Evolutionary conservation across 2,113 vertebrate species (phyloP), one percentile per base, ranked within the genome.

Genomic region (Amia ocellicauda): DNA sequence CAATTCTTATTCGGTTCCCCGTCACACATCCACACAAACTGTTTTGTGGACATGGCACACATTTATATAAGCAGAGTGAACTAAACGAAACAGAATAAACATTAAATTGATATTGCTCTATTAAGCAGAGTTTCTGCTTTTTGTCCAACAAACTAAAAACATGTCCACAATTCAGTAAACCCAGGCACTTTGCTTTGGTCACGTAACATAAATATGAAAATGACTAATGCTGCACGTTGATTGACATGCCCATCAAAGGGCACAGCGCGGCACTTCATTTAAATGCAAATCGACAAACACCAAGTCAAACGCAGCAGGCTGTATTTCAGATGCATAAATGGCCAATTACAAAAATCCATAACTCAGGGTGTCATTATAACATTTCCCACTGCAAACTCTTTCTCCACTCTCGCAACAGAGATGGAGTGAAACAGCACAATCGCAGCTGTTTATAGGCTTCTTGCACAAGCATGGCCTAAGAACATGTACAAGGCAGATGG

Each of bases 281-380:
- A 49, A 40, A 22, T 22, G 41, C 23, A 56, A 55, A 56, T 63
- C 62, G 7, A 64, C 14, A 55, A 16, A 23, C 7, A 19, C 19
- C 41, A n/a, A 43, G 41, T 56, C 24, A 47, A 47, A 56, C 41
- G 27, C n/a, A 56, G 17, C 62, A 55, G 62, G 24, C 31, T 53
- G 17, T 19, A 13, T 55, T 63, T 63, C 24, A 36, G 17, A 28
- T 7, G 10, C 10, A 56, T 31, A 29, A 56, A 42, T 40, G 22
- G 58, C 16, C 58, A 49, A 40, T 60, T 28, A 28, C 58, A 47
- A 17, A 60, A 60, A 45, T n/a, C 23, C 23, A 26, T 47, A 43
- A 45, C 58, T 31, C 54, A 47, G 41, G 14, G 4, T 60, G 41
- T 47, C 40, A 60, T 19, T 11, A 24, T 60, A 56, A 23, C 11